A percentile compares a stretch with the other conserved stretches of the same genome.
These are phyloP conservation scores for Tamandua tetradactyla DNA, from an alignment of 2,797 vertebrate species.

Conservation along the genomic window DNA sequence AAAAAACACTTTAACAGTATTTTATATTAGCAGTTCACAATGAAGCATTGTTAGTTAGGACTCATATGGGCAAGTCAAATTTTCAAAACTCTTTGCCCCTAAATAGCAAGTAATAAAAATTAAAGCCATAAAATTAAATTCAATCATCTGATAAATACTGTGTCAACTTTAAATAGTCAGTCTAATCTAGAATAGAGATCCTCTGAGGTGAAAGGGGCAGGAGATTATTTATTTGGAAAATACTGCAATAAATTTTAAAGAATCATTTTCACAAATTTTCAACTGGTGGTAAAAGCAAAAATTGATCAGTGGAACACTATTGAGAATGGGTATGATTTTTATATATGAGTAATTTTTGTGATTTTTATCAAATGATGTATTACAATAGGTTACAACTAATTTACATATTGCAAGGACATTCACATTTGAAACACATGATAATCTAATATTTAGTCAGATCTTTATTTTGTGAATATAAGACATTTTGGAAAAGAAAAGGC, in stretches of 20 bases:
- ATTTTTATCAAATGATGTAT: slow-evolving; percentile 14
- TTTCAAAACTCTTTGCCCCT: background rate
- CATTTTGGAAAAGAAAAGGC: background rate
- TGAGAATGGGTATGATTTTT: background rate
- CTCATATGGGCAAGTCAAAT: background rate
- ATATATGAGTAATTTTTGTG: background rate
- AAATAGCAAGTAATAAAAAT: background rate
- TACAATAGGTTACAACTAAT: background rate
- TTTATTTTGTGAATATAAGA: background rate
- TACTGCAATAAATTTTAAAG: background rate
- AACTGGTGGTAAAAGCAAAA: background rate
- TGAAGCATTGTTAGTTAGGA: background rate
- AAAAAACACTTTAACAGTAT: background rate
- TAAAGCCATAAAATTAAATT: background rate
- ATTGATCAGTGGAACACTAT: background rate
- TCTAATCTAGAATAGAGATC: background rate
- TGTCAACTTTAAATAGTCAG: background rate
- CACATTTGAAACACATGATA: background rate
- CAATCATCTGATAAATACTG: background rate
- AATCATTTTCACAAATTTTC: background rate
- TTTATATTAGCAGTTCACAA: background rate
- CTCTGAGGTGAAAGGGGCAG: background rate
- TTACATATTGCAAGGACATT: background rate
- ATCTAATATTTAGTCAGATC: background rate
- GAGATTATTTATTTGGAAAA: background rate